phyloP scores from a whole-genome alignment of 2,797 vertebrate species.

The Balearica regulorum region DNA sequence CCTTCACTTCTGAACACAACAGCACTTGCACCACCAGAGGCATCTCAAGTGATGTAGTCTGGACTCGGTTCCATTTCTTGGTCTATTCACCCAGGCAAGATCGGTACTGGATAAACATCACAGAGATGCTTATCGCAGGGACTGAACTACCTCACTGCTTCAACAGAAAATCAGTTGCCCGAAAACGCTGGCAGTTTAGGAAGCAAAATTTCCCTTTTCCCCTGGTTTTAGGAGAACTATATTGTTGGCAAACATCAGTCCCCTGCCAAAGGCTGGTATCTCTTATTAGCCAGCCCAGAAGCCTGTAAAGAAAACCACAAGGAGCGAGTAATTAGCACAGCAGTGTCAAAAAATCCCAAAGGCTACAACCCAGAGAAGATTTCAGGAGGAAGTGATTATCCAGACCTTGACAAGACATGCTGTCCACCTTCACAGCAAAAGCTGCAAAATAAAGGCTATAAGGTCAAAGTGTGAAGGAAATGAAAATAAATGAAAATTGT shows the following conservation, averaged over 20 bases:
- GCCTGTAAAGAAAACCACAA: neutral
- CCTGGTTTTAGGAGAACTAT: neutral
- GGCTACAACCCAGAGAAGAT: neutral
- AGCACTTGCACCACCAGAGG: fast-evolving
- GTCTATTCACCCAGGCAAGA: neutral
- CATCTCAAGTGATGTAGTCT: neutral
- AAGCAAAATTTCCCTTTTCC: neutral
- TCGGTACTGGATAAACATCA: neutral
- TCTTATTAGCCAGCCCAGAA: neutral
- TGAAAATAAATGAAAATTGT: neutral
- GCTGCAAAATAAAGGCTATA: neutral
- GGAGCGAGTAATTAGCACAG: neutral
- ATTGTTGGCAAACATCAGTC: neutral
- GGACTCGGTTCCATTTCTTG: neutral
- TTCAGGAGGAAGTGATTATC: neutral
- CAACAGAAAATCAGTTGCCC: neutral
- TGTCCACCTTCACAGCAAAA: neutral
- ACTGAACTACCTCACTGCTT: neutral
- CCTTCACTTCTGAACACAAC: neutral
- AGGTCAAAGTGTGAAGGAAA: neutral
- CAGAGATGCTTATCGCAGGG: neutral
- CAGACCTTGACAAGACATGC: neutral
- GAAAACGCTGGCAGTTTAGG: neutral
- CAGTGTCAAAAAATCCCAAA: neutral
- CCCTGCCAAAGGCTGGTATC: neutral